Percentiles rank a stretch among this genome's conserved stretches.
These are phyloP conservation scores for Mamestra configurata DNA, from an alignment of 1,140 invertebrate genomes.

Conservation along the genomic window DNA sequence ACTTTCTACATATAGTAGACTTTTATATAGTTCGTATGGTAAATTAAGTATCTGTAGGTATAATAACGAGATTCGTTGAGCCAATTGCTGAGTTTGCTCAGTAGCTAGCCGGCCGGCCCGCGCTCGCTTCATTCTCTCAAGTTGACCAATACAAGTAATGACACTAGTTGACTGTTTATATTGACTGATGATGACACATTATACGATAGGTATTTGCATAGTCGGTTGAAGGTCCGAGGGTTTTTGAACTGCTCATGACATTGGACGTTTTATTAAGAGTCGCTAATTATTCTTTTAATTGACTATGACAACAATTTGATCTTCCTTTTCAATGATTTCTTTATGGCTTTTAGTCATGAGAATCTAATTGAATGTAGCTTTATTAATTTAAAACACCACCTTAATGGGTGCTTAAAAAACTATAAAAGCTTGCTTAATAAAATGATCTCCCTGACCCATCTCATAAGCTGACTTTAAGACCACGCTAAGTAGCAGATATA, in stretches of 20 bases:
- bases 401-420: background rate
- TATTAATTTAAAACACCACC: background rate
- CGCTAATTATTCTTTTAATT: background rate
- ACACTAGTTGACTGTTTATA: slow-evolving; percentile 20
- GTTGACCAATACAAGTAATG: slow-evolving; percentile 20
- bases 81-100: slow-evolving; percentile 30
- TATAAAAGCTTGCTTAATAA: background rate
- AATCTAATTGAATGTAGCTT: background rate
- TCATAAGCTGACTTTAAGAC: slow-evolving; percentile 29
- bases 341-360: background rate
- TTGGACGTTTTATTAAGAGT: background rate
- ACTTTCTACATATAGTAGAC: background rate
- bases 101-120: background rate
- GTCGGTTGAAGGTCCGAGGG: slow-evolving; percentile 22
- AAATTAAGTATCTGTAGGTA: slow-evolving; percentile 11
- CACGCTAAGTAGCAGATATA: slow-evolving; percentile 10
- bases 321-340: background rate
- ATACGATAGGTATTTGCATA: slow-evolving; percentile 20
- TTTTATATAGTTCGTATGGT: background rate
- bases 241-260: slow-evolving; percentile 16
- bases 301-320: background rate
- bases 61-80: slow-evolving; percentile 42
- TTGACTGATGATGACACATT: slow-evolving; percentile 41
- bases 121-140: slow-evolving; percentile 13
- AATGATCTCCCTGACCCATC: background rate